Evolutionary conservation across 1,140 invertebrate species (phyloP).

Genomic region (Drosophila repleta): DNA sequence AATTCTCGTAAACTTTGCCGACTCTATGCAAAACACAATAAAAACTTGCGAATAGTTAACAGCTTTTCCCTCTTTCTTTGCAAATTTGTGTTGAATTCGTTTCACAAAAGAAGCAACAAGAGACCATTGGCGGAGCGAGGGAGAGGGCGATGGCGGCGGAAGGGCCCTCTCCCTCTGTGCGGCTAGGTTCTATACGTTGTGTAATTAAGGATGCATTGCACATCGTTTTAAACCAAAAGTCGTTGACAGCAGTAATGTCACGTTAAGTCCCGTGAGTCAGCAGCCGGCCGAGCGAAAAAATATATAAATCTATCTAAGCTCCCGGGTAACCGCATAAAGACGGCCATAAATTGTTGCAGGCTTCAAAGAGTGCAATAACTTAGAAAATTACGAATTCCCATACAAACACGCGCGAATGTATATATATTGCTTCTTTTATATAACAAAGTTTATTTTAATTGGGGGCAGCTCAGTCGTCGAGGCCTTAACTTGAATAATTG

Average conservation of each 20-base stretch:
- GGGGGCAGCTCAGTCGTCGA: slow-evolving; percentile 17
- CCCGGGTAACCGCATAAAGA: slow-evolving; percentile 25
- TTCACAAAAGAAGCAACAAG: slow-evolving; percentile 26
- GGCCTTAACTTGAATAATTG: slow-evolving; percentile 25
- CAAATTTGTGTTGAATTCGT: slow-evolving; percentile 14
- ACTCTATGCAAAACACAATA: slow-evolving; percentile 49
- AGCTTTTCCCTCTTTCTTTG: slow-evolving; percentile 24
- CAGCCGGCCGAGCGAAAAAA: slow-evolving; percentile 14
- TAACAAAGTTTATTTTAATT: slow-evolving; percentile 36
- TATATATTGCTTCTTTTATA: slow-evolving; percentile 24
- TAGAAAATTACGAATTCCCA: slow-evolving; percentile 49
- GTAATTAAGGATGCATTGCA: slow-evolving; percentile 79
- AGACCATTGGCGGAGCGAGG: not conserved
- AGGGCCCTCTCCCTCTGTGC: slow-evolving; percentile 15
- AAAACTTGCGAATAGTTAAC: slow-evolving; percentile 56
- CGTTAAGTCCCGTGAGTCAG: slow-evolving; percentile 56
- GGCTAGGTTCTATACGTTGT: slow-evolving; percentile 14
- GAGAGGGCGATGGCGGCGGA: not conserved
- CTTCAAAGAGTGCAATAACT: slow-evolving; percentile 65
- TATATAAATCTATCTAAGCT: slow-evolving; percentile 58
- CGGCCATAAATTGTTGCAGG: slow-evolving; percentile 58
- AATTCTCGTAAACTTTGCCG: slow-evolving; percentile 34
- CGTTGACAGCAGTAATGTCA: slow-evolving; percentile 66
- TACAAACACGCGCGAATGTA: slow-evolving; percentile 5
- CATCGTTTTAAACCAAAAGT: slow-evolving; percentile 57